Base-by-base conservation (phyloP, 1,140 invertebrate species). In the Drosophila melanica region DNA sequence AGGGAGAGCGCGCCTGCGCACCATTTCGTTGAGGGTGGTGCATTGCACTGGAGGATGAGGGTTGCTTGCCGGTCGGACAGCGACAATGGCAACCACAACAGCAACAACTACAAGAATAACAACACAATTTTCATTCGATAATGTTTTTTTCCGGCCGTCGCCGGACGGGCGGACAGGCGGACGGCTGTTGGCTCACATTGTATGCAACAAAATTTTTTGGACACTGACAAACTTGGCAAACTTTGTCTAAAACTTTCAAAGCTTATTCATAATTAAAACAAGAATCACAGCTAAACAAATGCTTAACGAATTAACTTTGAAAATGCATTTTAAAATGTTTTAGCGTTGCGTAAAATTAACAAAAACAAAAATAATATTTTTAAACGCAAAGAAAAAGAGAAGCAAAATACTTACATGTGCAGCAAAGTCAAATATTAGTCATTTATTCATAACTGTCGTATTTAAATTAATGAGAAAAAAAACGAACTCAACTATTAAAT, bases 251-350 rank as follows among this genome's bases (percentile, higher is more conserved):
- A 79, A 71, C 73, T 89, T 89, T 89, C 58, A 84, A 89, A 89
- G 79, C 79, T 80, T 80, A 84, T 59, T 72, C 75, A 78, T 58
- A 70, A 54, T 55, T 63, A 79, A 72, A 70, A 20, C 65, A 78
- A 75, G 48, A 59, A 59, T 44, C 23, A 64, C 60, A 73, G 60
- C 59, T 33, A 45, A 54, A 8, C n/a, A 63, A 66, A 58, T 79
- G 90, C 73, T 79, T 77, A 86, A 67, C 65, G 66, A 73, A 86
- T 73, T 77, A 86, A 77, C 73, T 90, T 90, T 86, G 77, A 86
- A 85, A 85, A 90, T 86, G 86, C 81, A 90, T 90, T 90, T 86
- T 81, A 81, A 90, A 90, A 79, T 84, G 66, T 86, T 90, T 90
- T 80, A 90, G 79, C 70, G 75, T 85, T 84, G 80, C 80, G 65